phyloP scores from a whole-genome alignment of 2,888 invertebrate genomes.

The Drosophila ezoana region DNA sequence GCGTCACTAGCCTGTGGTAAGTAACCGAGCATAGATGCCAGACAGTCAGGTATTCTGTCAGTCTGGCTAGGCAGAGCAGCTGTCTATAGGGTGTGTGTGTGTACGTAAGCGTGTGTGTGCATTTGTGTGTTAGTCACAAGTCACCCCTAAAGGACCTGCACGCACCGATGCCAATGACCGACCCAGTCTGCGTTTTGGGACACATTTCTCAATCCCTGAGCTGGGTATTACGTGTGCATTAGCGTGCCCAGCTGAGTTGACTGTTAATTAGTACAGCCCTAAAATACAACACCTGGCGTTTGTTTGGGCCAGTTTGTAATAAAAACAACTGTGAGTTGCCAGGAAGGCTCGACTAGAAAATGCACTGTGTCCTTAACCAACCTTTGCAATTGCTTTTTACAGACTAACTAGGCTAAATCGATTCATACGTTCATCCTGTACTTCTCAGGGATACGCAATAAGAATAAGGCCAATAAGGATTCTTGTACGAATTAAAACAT shows the following conservation, averaged over 20 bases:
- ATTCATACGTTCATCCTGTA: too few relatives aligned
- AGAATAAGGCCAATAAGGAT: too few relatives aligned
- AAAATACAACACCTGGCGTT: slow-evolving; percentile 67
- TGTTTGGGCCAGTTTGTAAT: neutral
- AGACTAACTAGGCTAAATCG: too few relatives aligned
- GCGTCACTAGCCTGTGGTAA: slow-evolving; percentile 70
- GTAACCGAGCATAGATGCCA: slow-evolving; percentile 51
- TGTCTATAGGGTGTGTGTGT: slow-evolving; percentile 14
- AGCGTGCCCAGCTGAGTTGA: slow-evolving; percentile 56
- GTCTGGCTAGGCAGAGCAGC: slow-evolving; percentile 45
- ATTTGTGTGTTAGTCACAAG: slow-evolving; percentile 43
- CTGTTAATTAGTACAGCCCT: slow-evolving; percentile 57
- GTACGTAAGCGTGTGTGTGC: slow-evolving; percentile 3
- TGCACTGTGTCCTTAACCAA: neutral
- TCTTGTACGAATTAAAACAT: too few relatives aligned
- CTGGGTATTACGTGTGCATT: slow-evolving; percentile 37
- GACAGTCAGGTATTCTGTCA: slow-evolving; percentile 45
- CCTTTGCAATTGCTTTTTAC: neutral
- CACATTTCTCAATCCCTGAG: slow-evolving; percentile 34
- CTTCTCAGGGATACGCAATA: too few relatives aligned
- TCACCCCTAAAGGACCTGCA: slow-evolving; percentile 69
- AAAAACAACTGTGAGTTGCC: neutral
- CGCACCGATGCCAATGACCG: slow-evolving; percentile 49
- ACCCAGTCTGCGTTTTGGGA: slow-evolving; percentile 55
- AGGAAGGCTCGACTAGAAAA: neutral